Evolutionary conservation across 2,888 invertebrate genomes (phyloP).

Genomic region (Odiellus spinosus): DNA sequence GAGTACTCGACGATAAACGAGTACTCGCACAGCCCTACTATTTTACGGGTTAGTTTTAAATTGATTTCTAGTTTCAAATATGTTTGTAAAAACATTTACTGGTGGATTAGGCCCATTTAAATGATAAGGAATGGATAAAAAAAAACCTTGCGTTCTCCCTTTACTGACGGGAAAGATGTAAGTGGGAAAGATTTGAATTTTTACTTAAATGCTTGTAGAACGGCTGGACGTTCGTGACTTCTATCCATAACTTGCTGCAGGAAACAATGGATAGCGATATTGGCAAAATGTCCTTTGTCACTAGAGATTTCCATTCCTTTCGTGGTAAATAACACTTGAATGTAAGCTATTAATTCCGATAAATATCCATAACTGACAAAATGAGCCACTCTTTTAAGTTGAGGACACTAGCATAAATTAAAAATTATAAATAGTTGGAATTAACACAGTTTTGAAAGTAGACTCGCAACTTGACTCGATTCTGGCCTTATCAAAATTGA

Average conservation of each 20-base stretch:
- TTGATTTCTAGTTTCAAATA: too few relatives aligned
- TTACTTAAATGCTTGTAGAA: slow-evolving; percentile 23
- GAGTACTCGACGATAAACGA: too few relatives aligned
- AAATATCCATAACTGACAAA: slow-evolving; percentile 46
- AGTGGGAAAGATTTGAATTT: neutral
- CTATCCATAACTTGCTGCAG: slow-evolving; percentile 38
- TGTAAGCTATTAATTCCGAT: slow-evolving; percentile 42
- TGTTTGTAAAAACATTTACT: too few relatives aligned
- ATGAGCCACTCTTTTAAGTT: slow-evolving; percentile 43
- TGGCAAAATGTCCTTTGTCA: slow-evolving; percentile 46
- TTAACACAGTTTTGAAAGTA: too few relatives aligned
- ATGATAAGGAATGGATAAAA: too few relatives aligned
- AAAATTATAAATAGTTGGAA: slow-evolving; percentile 9
- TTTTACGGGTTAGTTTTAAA: too few relatives aligned
- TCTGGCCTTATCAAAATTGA: too few relatives aligned
- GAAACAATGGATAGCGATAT: slow-evolving; percentile 47
- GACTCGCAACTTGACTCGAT: too few relatives aligned
- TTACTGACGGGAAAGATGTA: neutral
- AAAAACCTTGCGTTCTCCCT: too few relatives aligned
- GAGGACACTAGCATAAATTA: slow-evolving; percentile 34
- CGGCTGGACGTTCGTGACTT: slow-evolving; percentile 23
- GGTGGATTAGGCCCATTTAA: too few relatives aligned
- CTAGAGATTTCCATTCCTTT: slow-evolving; percentile 34
- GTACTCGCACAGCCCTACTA: too few relatives aligned
- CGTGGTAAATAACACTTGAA: slow-evolving; percentile 38